Evolutionary conservation across 2,113 vertebrate species (phyloP).

Genomic region (Acanthochromis polyacanthus): DNA sequence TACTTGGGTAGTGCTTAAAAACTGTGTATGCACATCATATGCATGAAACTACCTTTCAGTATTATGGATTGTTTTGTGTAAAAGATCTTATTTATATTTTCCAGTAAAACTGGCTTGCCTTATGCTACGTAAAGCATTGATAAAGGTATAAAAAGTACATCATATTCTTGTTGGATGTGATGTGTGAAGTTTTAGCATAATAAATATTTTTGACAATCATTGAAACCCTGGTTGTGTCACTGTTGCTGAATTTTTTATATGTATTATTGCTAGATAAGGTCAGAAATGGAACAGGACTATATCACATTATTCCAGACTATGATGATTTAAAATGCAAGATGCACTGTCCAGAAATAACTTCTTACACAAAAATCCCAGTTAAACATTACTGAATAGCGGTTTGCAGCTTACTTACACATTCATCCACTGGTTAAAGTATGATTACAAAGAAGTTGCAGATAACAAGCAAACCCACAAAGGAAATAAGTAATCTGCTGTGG

Average conservation of each 20-base stretch:
- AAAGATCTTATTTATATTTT: conserved; percentile 74
- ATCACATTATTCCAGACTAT: background rate
- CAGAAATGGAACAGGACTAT: too few species aligned
- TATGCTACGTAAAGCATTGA: conserved; percentile 45
- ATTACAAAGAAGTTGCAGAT: too few species aligned
- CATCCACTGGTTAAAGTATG: too few species aligned
- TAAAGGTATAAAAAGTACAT: conserved; percentile 29
- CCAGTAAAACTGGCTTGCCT: conserved; percentile 39
- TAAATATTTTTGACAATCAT: conserved; percentile 70
- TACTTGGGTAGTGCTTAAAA: conserved; percentile 59
- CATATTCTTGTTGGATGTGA: conserved; percentile 38
- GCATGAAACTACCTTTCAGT: conserved; percentile 55
- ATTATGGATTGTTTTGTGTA: conserved; percentile 66
- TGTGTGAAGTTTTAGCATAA: conserved; percentile 51
- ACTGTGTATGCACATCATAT: conserved; percentile 28
- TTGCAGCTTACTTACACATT: too few species aligned
- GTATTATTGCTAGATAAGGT: background rate
- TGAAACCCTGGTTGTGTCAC: conserved; percentile 11
- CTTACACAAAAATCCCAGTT: too few species aligned
- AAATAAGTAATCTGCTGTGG: too few species aligned
- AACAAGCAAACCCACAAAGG: too few species aligned
- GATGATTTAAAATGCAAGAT: background rate
- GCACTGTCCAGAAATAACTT: background rate
- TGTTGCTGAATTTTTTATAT: background rate
- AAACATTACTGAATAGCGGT: too few species aligned